phyloP scores from a whole-genome alignment of 2,797 vertebrate genomes.

The Cetoscarus ocellatus region DNA sequence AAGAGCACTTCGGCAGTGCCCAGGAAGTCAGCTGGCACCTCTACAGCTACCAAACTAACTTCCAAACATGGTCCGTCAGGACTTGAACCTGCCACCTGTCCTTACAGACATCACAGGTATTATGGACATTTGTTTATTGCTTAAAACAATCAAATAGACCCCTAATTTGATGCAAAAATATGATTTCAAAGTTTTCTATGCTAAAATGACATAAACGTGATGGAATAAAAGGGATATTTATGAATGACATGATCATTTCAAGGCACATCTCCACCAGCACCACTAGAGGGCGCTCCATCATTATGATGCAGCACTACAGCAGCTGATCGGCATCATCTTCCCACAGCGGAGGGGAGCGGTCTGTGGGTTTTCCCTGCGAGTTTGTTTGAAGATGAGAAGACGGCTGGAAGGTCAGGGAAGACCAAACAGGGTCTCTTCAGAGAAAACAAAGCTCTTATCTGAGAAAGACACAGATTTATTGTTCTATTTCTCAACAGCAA shows the following conservation, averaged over 20 bases:
- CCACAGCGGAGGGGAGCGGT: slow-evolving; percentile 19
- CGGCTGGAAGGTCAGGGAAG: slow-evolving; percentile 14
- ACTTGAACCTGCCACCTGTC: no score
- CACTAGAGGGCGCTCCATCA: slow-evolving; percentile 35
- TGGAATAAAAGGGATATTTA: background rate
- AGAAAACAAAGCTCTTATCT: background rate
- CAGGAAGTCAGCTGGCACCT: no score
- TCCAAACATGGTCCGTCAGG: no score
- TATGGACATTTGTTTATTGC: no score
- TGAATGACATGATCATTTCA: background rate
- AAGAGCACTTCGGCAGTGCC: no score
- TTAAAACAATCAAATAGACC: no score
- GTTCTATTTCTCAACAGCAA: slow-evolving; percentile 1
- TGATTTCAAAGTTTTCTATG: no score
- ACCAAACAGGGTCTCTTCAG: slow-evolving; percentile 2
- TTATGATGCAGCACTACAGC: rapidly evolving
- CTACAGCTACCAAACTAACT: no score
- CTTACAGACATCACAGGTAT: no score
- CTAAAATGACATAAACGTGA: no score
- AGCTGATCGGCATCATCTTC: background rate
- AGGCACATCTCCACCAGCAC: background rate
- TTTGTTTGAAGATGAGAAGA: slow-evolving; percentile 21
- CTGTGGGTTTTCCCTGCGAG: background rate
- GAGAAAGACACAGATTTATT: slow-evolving; percentile 2
- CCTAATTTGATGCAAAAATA: no score